Evolutionary conservation across 2,797 vertebrate genomes (phyloP).

Genomic region (Sebastes iracundus): DNA sequence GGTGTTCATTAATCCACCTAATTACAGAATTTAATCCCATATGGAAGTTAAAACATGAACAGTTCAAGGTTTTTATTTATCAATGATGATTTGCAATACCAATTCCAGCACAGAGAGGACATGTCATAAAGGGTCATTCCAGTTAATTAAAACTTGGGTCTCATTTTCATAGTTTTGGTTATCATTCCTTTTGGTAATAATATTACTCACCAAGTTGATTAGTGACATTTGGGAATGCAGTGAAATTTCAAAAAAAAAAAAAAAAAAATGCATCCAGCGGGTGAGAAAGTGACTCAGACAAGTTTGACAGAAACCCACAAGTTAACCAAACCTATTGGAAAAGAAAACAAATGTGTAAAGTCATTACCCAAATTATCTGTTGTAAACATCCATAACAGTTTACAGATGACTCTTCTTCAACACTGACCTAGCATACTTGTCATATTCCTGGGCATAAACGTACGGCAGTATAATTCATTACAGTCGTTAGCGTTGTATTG

Average conservation of each 20-base stretch:
- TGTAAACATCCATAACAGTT: too few species aligned
- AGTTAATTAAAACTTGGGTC: not conserved
- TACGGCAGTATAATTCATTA: not conserved
- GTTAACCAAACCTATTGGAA: not conserved
- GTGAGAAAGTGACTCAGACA: not conserved
- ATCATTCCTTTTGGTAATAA: not conserved
- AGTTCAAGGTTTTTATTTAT: not conserved
- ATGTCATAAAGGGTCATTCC: not conserved
- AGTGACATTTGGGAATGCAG: not conserved
- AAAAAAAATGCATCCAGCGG: not conserved
- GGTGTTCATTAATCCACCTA: not conserved
- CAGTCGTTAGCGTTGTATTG: fast-evolving
- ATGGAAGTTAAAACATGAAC: not conserved
- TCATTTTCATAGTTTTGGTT: not conserved
- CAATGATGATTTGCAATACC: not conserved
- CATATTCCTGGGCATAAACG: not conserved
- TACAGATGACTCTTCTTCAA: not conserved
- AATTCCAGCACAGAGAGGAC: not conserved
- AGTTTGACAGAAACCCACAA: not conserved
- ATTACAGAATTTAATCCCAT: not conserved
- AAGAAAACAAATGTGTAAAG: too few species aligned
- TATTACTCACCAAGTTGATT: not conserved
- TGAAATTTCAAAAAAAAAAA: not conserved
- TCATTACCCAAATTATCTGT: too few species aligned
- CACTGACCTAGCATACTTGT: too few species aligned